Conservation (phyloP, 2,888 invertebrate species). For the Mythimna lalbum region DNA sequence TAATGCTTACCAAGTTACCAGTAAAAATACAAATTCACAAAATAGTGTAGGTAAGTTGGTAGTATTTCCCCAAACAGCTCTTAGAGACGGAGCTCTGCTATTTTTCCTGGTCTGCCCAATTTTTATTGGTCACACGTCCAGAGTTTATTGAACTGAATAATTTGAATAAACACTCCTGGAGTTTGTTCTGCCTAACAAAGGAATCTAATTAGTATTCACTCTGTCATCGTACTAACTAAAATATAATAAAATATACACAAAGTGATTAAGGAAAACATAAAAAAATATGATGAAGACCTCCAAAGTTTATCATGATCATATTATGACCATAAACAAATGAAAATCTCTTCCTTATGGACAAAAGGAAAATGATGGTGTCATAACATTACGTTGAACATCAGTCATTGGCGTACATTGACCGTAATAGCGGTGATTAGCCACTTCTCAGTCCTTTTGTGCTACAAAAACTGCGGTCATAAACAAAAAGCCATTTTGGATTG, state of each 20-base stretch:
- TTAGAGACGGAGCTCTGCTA: background rate
- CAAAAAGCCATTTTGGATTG: no score
- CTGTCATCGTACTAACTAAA: slow-evolving; percentile 1
- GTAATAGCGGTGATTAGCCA: background rate
- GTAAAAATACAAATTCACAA: no score
- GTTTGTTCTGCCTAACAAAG: slow-evolving; percentile 18
- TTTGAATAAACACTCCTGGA: slow-evolving; percentile 27
- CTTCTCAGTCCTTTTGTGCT: background rate
- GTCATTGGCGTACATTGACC: background rate
- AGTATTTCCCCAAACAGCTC: background rate
- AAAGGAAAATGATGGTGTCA: slow-evolving; percentile 30
- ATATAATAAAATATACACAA: slow-evolving; percentile 25
- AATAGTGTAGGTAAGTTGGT: background rate
- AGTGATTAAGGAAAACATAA: slow-evolving; percentile 47
- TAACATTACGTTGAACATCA: background rate
- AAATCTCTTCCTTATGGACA: slow-evolving; percentile 52
- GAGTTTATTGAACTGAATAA: slow-evolving; percentile 45
- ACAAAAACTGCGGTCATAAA: background rate
- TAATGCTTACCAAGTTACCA: no score
- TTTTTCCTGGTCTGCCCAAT: slow-evolving; percentile 18
- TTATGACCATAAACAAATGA: slow-evolving; percentile 32
- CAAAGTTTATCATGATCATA: slow-evolving; percentile 30
- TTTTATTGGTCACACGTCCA: slow-evolving; percentile 17
- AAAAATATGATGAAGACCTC: slow-evolving; percentile 31
- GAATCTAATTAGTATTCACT: slow-evolving; percentile 43